These are phyloP conservation scores for Mesochorus sp. DNA, from an alignment of 2,888 invertebrate species.

Conservation along the genomic window DNA sequence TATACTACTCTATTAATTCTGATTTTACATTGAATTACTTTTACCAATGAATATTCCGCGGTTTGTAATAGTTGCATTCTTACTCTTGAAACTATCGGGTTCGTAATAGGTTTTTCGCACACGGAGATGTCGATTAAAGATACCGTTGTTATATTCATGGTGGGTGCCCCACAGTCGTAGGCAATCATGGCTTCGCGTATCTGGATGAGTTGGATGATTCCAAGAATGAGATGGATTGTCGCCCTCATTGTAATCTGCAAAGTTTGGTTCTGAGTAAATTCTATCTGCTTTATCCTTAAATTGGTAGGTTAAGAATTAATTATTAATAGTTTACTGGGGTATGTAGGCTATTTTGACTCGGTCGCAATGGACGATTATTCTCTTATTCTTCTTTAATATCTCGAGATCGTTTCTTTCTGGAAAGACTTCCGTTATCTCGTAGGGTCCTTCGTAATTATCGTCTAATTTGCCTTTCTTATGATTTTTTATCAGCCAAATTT, in stretches of 20 bases:
- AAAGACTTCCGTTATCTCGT: background rate
- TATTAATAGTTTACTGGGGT: too few species aligned
- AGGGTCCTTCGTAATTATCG: conserved; percentile 28
- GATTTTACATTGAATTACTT: conserved; percentile 51
- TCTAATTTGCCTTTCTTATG: conserved; percentile 11
- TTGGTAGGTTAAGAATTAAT: too few species aligned
- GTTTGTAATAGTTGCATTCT: conserved; percentile 48
- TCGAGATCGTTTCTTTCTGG: background rate
- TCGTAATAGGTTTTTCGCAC: conserved; percentile 38
- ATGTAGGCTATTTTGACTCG: background rate
- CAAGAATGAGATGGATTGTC: too few species aligned
- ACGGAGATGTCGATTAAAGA: conserved; percentile 40
- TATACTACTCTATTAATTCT: conserved; percentile 5
- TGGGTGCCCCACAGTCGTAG: conserved; percentile 44
- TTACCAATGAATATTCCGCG: background rate
- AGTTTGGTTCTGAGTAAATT: too few species aligned
- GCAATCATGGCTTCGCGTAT: conserved; percentile 19
- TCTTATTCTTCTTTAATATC: background rate
- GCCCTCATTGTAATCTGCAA: too few species aligned
- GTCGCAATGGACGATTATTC: background rate
- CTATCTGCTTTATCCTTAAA: too few species aligned
- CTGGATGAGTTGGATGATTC: too few species aligned
- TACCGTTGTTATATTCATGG: conserved; percentile 39
- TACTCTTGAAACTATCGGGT: background rate
- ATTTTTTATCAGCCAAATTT: conserved; percentile 21